These are phyloP conservation scores for Enteromius paludinosus DNA, from an alignment of 2,797 vertebrate species.

Conservation along the genomic window DNA sequence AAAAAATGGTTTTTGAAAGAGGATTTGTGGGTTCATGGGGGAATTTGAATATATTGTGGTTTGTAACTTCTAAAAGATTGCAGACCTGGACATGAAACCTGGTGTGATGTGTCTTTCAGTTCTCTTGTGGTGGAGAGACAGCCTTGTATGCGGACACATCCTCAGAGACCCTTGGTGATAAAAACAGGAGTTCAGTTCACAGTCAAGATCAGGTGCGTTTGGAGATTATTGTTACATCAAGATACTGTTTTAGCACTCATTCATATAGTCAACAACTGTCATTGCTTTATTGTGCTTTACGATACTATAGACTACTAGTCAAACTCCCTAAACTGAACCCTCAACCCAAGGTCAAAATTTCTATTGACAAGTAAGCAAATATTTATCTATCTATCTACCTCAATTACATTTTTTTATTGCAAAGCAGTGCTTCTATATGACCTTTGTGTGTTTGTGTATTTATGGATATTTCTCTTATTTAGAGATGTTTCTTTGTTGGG, in stretches of 20 bases:
- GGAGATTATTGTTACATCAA: no score
- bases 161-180: constrained; percentile 84
- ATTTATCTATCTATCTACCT: neutral
- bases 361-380: constrained; percentile 89
- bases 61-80: neutral
- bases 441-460: neutral
- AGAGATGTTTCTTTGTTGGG: constrained; percentile 86
- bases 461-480: constrained; percentile 37
- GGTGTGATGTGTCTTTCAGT: constrained; percentile 60
- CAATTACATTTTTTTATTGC: no score
- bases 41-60: neutral
- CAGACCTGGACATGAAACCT: neutral
- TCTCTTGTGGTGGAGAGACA: constrained; percentile 89
- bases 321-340: constrained; percentile 87
- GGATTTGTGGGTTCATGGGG: neutral
- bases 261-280: neutral
- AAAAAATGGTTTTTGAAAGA: neutral
- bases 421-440: no score
- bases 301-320: constrained; percentile 81
- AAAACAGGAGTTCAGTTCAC: constrained; percentile 86
- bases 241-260: neutral
- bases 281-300: constrained; percentile 37
- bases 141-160: constrained; percentile 84
- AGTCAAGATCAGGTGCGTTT: constrained; percentile 83
- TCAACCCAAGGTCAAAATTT: constrained; percentile 86